These are phyloP conservation scores for Bufo gargarizans DNA, from an alignment of 2,113 vertebrate species.

Conservation along the genomic window DNA sequence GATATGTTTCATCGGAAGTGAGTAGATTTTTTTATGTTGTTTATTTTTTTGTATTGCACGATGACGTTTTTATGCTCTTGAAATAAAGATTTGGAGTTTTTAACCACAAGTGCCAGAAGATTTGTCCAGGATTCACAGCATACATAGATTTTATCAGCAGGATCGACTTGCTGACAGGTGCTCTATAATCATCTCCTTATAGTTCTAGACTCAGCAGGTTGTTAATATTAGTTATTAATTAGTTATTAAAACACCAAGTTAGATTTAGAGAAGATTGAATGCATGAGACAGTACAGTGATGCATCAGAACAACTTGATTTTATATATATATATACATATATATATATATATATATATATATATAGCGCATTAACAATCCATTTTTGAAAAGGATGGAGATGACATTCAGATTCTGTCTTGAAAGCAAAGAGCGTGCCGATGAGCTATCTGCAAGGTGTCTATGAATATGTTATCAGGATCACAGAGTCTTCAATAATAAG, in stretches of 20 bases:
- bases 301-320: neutral
- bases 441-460: neutral
- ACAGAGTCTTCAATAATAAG: conserved; percentile 17
- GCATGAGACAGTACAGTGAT: neutral
- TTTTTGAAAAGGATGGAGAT: conserved; percentile 5
- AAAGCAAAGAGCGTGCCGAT: neutral
- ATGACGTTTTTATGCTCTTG: too few relatives aligned
- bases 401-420: neutral
- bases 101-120: too few relatives aligned
- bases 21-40: too few relatives aligned
- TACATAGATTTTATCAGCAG: too few relatives aligned
- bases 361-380: conserved; percentile 27
- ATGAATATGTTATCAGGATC: conserved; percentile 26
- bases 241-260: neutral
- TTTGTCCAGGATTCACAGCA: too few relatives aligned
- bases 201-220: too few relatives aligned
- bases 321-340: neutral
- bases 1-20: too few relatives aligned
- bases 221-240: neutral
- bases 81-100: too few relatives aligned
- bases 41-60: too few relatives aligned
- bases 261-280: neutral
- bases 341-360: neutral
- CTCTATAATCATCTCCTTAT: too few relatives aligned
- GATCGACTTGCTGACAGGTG: too few relatives aligned